These are phyloP conservation scores for Oreochromis aureus DNA, from an alignment of 2,113 vertebrate species.

Conservation along the genomic window DNA sequence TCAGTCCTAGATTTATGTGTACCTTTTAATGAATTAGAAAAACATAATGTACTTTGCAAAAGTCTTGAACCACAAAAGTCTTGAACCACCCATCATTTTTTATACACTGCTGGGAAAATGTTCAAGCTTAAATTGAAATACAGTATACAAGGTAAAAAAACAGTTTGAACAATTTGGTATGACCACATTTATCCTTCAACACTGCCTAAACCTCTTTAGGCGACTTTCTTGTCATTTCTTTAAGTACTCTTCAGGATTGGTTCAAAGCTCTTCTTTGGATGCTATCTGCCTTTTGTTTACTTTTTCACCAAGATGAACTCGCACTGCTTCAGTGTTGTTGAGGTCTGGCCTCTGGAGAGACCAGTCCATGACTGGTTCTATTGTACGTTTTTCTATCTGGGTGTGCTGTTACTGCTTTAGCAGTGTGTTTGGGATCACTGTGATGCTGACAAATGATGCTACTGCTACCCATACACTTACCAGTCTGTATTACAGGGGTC, in stretches of 20 bases:
- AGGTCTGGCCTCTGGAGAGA: not conserved
- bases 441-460: not conserved
- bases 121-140: not conserved
- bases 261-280: not conserved
- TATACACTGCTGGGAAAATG: not conserved
- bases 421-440: not conserved
- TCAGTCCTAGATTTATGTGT: not conserved
- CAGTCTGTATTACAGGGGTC: not conserved
- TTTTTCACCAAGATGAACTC: not conserved
- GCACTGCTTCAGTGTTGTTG: not conserved
- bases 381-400: not conserved
- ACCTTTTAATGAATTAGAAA: not conserved
- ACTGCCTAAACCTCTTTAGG: not conserved
- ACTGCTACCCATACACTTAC: not conserved
- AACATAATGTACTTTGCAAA: not conserved
- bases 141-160: not conserved
- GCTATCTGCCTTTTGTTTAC: not conserved
- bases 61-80: not conserved
- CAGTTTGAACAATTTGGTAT: not conserved
- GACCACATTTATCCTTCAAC: not conserved
- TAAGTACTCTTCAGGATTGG: not conserved
- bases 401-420: not conserved
- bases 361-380: not conserved
- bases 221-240: not conserved
- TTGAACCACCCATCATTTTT: not conserved